phyloP scores from a whole-genome alignment of 1,140 invertebrate species.

The Ceratosolen solmsi region DNA sequence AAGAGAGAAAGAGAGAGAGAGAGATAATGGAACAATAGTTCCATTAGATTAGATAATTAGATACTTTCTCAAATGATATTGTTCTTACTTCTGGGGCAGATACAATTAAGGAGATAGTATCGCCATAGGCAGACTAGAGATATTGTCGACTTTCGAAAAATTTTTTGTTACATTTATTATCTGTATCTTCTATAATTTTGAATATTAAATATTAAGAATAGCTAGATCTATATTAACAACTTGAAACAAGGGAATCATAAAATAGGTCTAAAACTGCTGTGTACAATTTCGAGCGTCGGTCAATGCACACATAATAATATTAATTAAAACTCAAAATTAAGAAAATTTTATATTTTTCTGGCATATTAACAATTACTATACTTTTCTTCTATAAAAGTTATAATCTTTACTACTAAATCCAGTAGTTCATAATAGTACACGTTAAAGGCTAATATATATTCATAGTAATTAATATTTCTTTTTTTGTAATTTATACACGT shows the following conservation, averaged over 20 bases:
- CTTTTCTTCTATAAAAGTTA: too few relatives aligned
- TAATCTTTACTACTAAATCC: too few relatives aligned
- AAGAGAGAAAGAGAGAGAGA: too few relatives aligned
- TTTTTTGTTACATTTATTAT: neutral
- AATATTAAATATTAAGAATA: neutral
- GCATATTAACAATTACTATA: too few relatives aligned
- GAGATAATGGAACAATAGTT: too few relatives aligned
- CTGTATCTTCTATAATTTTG: constrained; percentile 13
- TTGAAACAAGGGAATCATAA: neutral
- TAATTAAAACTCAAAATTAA: too few relatives aligned
- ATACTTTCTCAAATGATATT: neutral
- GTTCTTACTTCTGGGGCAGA: neutral
- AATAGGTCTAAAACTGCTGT: neutral
- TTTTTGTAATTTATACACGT: too few relatives aligned
- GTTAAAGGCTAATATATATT: too few relatives aligned
- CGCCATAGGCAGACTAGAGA: constrained; percentile 17
- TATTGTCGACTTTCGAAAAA: neutral
- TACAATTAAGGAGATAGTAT: constrained; percentile 42
- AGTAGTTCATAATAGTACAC: too few relatives aligned
- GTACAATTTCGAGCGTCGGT: constrained; percentile 21
- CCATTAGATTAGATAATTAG: too few relatives aligned
- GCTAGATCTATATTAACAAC: neutral
- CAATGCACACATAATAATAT: neutral
- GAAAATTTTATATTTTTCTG: too few relatives aligned
- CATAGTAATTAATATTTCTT: too few relatives aligned